Evolutionary conservation across 2,888 invertebrate genomes (phyloP).

Genomic region (Caradrina clavipalpis): DNA sequence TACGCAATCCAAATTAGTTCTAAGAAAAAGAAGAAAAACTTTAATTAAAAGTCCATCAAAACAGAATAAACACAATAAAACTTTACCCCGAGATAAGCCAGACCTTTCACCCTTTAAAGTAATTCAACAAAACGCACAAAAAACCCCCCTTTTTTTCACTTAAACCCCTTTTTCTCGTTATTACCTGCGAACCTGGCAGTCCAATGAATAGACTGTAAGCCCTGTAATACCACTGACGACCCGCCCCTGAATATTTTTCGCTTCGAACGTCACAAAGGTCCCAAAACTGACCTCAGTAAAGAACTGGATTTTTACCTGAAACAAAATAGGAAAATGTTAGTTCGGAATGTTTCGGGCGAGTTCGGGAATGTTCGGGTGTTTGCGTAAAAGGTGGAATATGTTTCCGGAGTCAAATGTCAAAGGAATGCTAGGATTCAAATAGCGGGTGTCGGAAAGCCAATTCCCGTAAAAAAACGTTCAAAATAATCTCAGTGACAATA

Average conservation of each 20-base stretch:
- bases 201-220: slow-evolving; percentile 24
- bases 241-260: slow-evolving; percentile 37
- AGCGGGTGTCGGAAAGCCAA: neutral
- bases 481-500: too few species aligned
- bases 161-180: slow-evolving; percentile 22
- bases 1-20: too few species aligned
- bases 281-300: neutral
- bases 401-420: neutral
- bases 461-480: too few species aligned
- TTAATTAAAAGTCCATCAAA: neutral
- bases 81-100: neutral
- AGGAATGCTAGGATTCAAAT: slow-evolving; percentile 6
- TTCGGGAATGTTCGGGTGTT: neutral
- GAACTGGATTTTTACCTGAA: slow-evolving; percentile 53
- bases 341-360: neutral
- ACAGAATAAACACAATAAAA: neutral
- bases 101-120: neutral
- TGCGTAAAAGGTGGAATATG: neutral
- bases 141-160: neutral
- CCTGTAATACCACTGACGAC: slow-evolving; percentile 14
- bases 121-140: slow-evolving; percentile 10
- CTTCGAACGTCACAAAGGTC: slow-evolving; percentile 13
- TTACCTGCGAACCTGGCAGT: slow-evolving; percentile 17
- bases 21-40: neutral
- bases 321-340: slow-evolving; percentile 34